A percentile compares a stretch with the other conserved stretches of the same genome.
phyloP scores from a whole-genome alignment of 37 sponge, comb jelly and placozoan genomes.

The Tethya wilhelma region DNA sequence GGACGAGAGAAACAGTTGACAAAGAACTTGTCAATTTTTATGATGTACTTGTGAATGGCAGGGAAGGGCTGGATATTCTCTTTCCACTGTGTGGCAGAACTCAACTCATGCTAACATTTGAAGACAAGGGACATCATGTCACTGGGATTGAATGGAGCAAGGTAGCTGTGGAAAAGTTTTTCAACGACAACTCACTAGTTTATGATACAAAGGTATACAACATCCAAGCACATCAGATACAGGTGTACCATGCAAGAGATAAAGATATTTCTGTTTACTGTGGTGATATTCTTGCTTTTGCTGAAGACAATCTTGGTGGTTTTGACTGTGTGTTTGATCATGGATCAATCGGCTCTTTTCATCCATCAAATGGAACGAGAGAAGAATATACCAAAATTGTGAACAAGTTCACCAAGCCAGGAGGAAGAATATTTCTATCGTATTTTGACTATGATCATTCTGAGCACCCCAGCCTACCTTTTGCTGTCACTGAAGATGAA shows the following conservation, averaged over 20 bases:
- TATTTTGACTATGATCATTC: not conserved
- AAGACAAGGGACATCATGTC: not conserved
- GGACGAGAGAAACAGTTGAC: not conserved
- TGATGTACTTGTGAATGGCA: not conserved
- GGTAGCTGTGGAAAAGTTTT: slow-evolving; percentile 4
- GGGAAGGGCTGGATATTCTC: not conserved
- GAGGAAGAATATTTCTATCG: not conserved
- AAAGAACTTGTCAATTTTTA: not conserved
- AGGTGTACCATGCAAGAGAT: not conserved
- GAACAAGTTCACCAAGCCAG: not conserved
- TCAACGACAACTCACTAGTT: not conserved
- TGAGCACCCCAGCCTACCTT: slow-evolving; percentile 1
- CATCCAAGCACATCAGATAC: not conserved
- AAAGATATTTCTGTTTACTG: not conserved
- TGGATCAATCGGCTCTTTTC: not conserved
- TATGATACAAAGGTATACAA: not conserved
- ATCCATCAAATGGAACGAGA: not conserved
- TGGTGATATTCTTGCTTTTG: slow-evolving; percentile 17
- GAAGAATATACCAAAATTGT: not conserved
- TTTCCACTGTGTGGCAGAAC: slow-evolving; percentile 16
- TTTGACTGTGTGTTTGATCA: not conserved
- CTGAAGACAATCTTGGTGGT: not conserved
- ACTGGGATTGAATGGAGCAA: slow-evolving; percentile 16
- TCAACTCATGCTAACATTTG: not conserved
- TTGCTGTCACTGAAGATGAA: slow-evolving; percentile 2